phyloP scores from a whole-genome alignment of 2,888 invertebrate genomes.

The Lamproptera curius region DNA sequence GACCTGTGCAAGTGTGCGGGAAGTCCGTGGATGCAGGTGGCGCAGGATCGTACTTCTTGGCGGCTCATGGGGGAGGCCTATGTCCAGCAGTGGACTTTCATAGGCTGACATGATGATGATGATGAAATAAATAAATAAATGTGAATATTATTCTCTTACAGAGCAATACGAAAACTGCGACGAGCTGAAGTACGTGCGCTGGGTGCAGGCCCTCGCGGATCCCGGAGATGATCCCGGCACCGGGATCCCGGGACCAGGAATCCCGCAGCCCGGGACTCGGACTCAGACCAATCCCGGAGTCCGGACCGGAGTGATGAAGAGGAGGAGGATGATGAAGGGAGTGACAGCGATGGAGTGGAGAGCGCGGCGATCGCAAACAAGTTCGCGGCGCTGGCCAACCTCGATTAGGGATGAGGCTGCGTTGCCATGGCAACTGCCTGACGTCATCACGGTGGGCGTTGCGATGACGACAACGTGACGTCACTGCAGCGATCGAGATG shows the following conservation, averaged over 20 bases:
- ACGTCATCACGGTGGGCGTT: neutral
- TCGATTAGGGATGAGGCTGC: neutral
- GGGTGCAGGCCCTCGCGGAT: conserved; percentile 81
- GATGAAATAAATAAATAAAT: no score
- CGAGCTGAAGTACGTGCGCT: conserved; percentile 80
- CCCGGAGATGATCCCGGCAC: conserved; percentile 24
- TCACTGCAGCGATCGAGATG: neutral
- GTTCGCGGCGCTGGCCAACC: neutral
- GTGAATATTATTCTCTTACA: no score
- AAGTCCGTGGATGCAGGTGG: no score
- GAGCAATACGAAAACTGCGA: conserved; percentile 80
- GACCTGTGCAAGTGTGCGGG: no score
- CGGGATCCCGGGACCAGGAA: conserved; percentile 17
- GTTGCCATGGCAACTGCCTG: neutral
- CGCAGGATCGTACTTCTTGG: no score
- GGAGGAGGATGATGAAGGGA: conserved; percentile 32
- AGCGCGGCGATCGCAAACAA: neutral
- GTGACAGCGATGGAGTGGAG: neutral
- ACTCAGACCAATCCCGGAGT: conserved; percentile 19
- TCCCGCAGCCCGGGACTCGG: conserved; percentile 33
- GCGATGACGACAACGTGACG: neutral
- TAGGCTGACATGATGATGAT: no score
- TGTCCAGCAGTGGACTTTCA: no score
- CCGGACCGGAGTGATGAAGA: conserved; percentile 28
- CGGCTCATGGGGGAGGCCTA: no score